Evolutionary conservation across 2,113 vertebrate species (phyloP), one percentile per base, ranked within the genome.

Genomic region (Poeciliopsis occidentalis): DNA sequence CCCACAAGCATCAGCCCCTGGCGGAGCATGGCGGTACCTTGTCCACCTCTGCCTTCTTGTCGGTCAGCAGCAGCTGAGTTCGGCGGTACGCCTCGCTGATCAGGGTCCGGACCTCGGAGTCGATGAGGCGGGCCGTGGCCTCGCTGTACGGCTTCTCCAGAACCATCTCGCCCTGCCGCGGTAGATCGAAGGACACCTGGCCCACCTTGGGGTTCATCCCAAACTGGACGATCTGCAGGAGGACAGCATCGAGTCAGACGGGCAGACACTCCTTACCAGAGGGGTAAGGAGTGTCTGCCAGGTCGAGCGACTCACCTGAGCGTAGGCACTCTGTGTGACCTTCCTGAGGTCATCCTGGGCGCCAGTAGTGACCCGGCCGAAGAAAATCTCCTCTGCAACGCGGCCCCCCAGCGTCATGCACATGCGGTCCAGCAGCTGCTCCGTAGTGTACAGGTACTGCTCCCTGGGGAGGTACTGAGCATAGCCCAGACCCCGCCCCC

Each of bases 91-190:
- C 97, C 4, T 91, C 90, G 10, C 83, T 92, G 81, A 99, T 99
- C 6, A 99, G 95, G 0, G 67, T 70, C 26, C 97, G 94, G 4
- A 98, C 97, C 91, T 99, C 97, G 0, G 95, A 93, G 37, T 99
- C 98, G 57, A 99, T 99, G 69, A 99, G 89, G 11, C 96, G 93
- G 2, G 98, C 98, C 0, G 98, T 99, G 72, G 96, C 97, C 71
- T 99, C 98, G 0, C 98, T 99, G 79, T 99, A 99, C 0, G 98
- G 98, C 63, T 99, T 99, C 92, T 99, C 98, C 47, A 99, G 87
- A 19, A 98, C 95, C 95, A 98, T 95, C 82, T 99, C 98, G 0
- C 97, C 98, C 90, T 99, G 97, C 0, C 96, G 95, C 0, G 98
- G 97, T 1, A 98, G 94, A 77, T 99, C 97, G 51, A 99, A 99